Conservation (phyloP, 2,888 invertebrate species). For the Sericinus montela region DNA sequence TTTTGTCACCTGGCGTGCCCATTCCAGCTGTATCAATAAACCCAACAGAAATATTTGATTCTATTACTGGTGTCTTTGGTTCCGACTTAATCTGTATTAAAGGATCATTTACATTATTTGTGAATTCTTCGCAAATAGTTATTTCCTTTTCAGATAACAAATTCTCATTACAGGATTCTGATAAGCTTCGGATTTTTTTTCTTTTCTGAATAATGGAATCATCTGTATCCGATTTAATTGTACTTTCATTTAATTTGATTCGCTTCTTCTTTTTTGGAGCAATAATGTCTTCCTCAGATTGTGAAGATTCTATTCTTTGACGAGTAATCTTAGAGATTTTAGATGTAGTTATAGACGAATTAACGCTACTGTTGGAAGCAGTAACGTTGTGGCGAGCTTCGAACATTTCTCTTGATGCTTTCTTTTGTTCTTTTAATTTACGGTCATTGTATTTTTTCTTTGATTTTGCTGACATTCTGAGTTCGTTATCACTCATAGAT, state of each 20-base stretch:
- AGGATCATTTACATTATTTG: constrained; percentile 43
- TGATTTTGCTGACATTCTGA: constrained; percentile 59
- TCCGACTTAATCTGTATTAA: constrained; percentile 41
- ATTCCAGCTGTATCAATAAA: constrained; percentile 41
- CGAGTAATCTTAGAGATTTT: constrained; percentile 38
- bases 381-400: constrained; percentile 56
- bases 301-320: constrained; percentile 41
- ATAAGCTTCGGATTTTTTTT: constrained; percentile 37
- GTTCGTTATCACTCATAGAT: constrained; percentile 62
- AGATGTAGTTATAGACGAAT: constrained; percentile 5
- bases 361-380: constrained; percentile 31
- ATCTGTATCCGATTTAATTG: constrained; percentile 16
- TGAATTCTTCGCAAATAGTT: constrained; percentile 37
- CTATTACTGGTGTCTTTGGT: constrained; percentile 52
- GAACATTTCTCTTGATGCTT: constrained; percentile 68
- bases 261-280: constrained; percentile 46
- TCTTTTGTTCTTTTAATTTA: constrained; percentile 62
- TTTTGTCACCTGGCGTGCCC: constrained; percentile 31
- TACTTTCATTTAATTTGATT: constrained; percentile 43
- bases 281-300: constrained; percentile 41
- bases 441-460: constrained; percentile 65
- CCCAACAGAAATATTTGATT: constrained; percentile 41
- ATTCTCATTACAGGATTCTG: constrained; percentile 40
- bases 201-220: constrained; percentile 25
- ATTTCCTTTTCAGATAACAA: constrained; percentile 57